These are phyloP conservation scores for Brachionus sp. DNA, from an alignment of 1,140 invertebrate genomes.

Conservation along the genomic window DNA sequence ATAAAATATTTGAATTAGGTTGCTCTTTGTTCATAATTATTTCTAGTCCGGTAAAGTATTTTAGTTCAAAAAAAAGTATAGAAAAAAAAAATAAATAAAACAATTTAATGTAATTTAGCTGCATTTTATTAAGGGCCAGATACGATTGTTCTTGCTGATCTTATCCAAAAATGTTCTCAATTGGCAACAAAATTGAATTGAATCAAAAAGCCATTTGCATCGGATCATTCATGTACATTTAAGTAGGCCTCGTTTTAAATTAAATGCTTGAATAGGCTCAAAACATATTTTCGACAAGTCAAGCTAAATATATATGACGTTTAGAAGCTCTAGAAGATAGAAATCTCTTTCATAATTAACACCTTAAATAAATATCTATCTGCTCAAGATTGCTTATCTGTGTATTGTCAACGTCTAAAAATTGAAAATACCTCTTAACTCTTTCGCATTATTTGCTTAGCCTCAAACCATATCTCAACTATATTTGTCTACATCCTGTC, in stretches of 20 bases:
- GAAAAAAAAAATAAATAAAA: neutral
- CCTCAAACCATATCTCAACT: neutral
- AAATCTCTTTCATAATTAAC: constrained; percentile 29
- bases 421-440: neutral
- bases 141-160: too few species aligned
- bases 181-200: neutral
- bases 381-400: neutral
- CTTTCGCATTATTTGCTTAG: neutral
- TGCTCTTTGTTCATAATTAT: neutral
- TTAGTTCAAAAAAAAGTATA: neutral
- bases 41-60: neutral
- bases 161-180: too few species aligned
- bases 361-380: constrained; percentile 11
- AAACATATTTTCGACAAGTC: neutral
- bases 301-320: neutral
- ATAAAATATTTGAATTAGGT: neutral
- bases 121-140: too few species aligned
- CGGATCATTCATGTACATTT: neutral
- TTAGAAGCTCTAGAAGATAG: neutral
- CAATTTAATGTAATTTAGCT: neutral
- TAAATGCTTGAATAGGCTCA: constrained; percentile 36
- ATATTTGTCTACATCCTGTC: neutral
- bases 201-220: neutral
- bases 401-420: neutral
- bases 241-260: neutral